Evolutionary conservation across 2,113 vertebrate species (phyloP), one percentile per base, ranked within the genome.

Genomic region (Nannobrachium achirus): DNA sequence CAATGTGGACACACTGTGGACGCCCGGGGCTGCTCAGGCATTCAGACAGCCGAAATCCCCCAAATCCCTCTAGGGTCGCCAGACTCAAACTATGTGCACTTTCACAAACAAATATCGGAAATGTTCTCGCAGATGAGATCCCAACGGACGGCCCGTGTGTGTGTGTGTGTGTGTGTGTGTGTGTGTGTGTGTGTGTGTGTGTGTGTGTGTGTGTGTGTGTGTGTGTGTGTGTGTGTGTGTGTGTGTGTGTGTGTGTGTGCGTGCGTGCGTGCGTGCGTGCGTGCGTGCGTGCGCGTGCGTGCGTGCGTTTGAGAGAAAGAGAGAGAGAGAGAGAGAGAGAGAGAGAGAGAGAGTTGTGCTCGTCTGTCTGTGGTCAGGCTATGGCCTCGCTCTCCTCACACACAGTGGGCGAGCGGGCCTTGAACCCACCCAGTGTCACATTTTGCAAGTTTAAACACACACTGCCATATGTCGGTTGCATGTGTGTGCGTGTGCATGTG

Each of bases 51-150:
- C 25, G 3, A 33, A 33, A n/a, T n/a, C 6, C 25, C 25, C 25
- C 25, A 58, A 68, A 63, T 55, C 49, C 45, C 39, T 39, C 1
- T 15, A 33, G 14, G 25, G 52, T 68, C 49, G 66, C 8, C 7
- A 3, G 14, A 14, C 51, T 41, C 45, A 13, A 41, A 52, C 19
- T 18, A 4, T 33, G 53, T 41, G 40, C 20, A 44, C 11, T 50
- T 71, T 38, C 56, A n/a, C 18, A 73, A 69, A 78, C 18, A 44
- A 1, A 55, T 56, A 49, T 14, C 15, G 60, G 55, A 64, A 44
- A 67, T 19, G 6, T 39, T 33, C 14, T 9, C 48, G 3, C 6
- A n/a, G 10, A 4, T n/a, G 48, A 14, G 48, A 4, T 15, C 7
- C 18, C 49, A 19, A 15, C 7, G 15, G 16, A 18, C 6, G 45